phyloP scores from a whole-genome alignment of 1,140 invertebrate species.

The Drosophila kurseongensis region DNA sequence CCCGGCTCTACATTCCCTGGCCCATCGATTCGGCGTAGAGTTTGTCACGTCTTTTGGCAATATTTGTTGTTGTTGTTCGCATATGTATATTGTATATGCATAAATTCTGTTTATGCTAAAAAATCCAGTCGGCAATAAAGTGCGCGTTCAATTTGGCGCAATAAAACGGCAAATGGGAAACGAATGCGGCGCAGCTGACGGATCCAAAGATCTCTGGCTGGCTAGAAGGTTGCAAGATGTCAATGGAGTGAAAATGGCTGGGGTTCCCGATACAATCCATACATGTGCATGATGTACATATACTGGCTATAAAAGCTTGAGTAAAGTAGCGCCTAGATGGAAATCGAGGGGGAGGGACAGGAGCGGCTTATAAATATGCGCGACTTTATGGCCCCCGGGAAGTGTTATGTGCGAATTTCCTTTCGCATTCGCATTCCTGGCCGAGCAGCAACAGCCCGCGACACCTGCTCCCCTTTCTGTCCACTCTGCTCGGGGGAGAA shows the following conservation, averaged over 20 bases:
- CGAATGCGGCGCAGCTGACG: conserved; percentile 58
- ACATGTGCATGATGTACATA: background rate
- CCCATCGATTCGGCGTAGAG: background rate
- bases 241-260: conserved; percentile 37
- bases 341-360: conserved; percentile 36
- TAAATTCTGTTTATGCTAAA: conserved; percentile 62
- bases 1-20: background rate
- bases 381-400: conserved; percentile 53
- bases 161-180: conserved; percentile 61
- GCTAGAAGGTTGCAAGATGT: conserved; percentile 10
- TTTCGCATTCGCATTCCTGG: background rate
- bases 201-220: conserved; percentile 17
- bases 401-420: conserved; percentile 38
- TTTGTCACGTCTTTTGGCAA: conserved; percentile 23
- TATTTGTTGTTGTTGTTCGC: conserved; percentile 13
- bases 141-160: conserved; percentile 65
- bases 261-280: conserved; percentile 15
- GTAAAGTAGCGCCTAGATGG: conserved; percentile 42
- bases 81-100: conserved; percentile 54
- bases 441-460: background rate
- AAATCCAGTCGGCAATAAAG: conserved; percentile 70
- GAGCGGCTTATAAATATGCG: conserved; percentile 55
- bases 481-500: too few species aligned
- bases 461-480: conserved; percentile 4
- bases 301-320: conserved; percentile 49